Percentiles rank a stretch among this genome's conserved stretches.
Evolutionary conservation across 2,888 invertebrate genomes (phyloP).

Genomic region (Coelinius sp.): DNA sequence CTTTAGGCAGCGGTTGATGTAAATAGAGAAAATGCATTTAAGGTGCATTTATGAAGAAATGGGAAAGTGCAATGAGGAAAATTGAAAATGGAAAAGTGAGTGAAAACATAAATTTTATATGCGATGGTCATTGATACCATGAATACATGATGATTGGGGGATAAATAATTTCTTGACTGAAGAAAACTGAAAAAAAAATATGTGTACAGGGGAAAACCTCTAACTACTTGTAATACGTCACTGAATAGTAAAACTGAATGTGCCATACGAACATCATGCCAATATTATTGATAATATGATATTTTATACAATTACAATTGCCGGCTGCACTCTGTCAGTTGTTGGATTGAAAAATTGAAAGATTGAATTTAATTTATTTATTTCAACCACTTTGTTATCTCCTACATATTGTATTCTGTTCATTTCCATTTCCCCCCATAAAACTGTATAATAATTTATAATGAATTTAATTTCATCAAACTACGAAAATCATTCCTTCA

Average conservation of each 20-base stretch:
- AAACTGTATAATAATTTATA: background rate
- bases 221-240: constrained; percentile 57
- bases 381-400: background rate
- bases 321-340: constrained; percentile 57
- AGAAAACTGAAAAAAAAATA: constrained; percentile 55
- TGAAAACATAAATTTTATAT: constrained; percentile 46
- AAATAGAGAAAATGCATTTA: constrained; percentile 64
- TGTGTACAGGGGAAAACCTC: constrained; percentile 41
- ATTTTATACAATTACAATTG: constrained; percentile 62
- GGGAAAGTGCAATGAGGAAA: constrained; percentile 68
- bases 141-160: constrained; percentile 44
- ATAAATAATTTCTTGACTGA: constrained; percentile 54
- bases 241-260: constrained; percentile 66
- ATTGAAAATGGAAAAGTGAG: constrained; percentile 36
- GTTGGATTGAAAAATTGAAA: background rate
- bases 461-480: constrained; percentile 27
- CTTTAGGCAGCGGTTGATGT: constrained; percentile 60
- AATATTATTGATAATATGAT: constrained; percentile 66
- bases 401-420: background rate
- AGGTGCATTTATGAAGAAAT: constrained; percentile 69
- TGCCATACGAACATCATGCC: constrained; percentile 71
- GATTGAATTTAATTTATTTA: background rate
- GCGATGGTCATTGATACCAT: constrained; percentile 41
- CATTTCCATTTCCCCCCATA: background rate
- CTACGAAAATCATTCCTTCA: too few species aligned